Evolutionary conservation across 2,797 vertebrate genomes (phyloP), one percentile per base, ranked within the genome.

Genomic region (Gymnodraco acuticeps): DNA sequence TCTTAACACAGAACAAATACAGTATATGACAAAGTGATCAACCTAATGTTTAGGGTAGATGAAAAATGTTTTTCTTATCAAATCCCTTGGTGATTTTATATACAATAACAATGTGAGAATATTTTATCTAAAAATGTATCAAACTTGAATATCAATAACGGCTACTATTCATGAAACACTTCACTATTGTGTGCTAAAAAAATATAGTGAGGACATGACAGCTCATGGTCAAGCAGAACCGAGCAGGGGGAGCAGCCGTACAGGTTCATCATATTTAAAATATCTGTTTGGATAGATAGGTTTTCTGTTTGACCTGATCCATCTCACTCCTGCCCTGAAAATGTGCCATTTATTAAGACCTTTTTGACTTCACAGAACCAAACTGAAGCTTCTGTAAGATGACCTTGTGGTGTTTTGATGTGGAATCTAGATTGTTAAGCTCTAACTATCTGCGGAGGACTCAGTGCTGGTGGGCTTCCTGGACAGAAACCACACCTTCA

Each of bases 401-500:
- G 13, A 68, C 31, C 46, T 41, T 8, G 0, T 3, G 8, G 16
- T 15, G 48, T 55, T 72, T 47, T 13, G 16, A 17, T 43, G 62
- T 43, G 46, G 48, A 23, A 43, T 53, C 9, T 65, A 14, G 46
- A 45, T 41, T 4, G 42, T 59, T 71, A 78, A 27, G 46, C 70
- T 77, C 67, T 87, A 56, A 46, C 62, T 85, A 41, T 27, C 64
- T 19, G 61, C 14, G 70, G 56, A 88, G 90, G 92, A 82, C 88
- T 96, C 92, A 48, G 87, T 84, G 86, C 95, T 95, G 70, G 92
- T 91, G 81, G 80, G 93, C 88, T 96, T 98, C 92, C 98, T 96
- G 72, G 98, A 98, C 70, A 99, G 95, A 94, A 99, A 99, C 96
- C 97, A 99, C 87, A 99, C 98, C 93, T 98, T 96, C 98, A 99